Conservation (phyloP, 1,140 invertebrate genomes). For the Drosophila nigromelanica region DNA sequence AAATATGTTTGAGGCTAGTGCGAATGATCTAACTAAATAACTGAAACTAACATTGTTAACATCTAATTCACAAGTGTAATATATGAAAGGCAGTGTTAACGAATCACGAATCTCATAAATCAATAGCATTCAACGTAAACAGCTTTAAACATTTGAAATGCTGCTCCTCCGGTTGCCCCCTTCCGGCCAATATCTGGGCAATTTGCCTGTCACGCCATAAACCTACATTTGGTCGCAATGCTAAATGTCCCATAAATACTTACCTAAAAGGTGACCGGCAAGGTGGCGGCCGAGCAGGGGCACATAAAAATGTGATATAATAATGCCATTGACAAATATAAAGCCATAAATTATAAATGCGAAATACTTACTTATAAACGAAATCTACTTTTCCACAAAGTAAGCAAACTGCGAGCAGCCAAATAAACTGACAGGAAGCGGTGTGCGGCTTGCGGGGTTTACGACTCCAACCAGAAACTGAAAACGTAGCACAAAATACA, state of each 20-base stretch:
- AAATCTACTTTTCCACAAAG: slow-evolving; percentile 74
- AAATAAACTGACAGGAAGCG: slow-evolving; percentile 35
- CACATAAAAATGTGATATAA: slow-evolving; percentile 77
- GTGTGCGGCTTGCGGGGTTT: neutral
- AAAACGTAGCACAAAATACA: slow-evolving; percentile 71
- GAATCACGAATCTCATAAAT: no score
- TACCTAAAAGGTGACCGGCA: slow-evolving; percentile 40
- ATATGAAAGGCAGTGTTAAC: no score
- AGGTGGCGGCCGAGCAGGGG: no score
- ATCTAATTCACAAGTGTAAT: neutral
- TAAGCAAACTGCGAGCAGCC: slow-evolving; percentile 31
- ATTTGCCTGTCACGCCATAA: slow-evolving; percentile 68
- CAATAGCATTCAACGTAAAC: neutral
- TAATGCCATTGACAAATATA: slow-evolving; percentile 81
- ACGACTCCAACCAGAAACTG: slow-evolving; percentile 49
- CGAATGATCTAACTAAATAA: neutral
- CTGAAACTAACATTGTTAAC: neutral
- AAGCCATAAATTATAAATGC: slow-evolving; percentile 82
- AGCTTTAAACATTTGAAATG: neutral
- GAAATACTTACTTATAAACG: slow-evolving; percentile 80
- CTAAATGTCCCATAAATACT: slow-evolving; percentile 74
- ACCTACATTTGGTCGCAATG: slow-evolving; percentile 58
- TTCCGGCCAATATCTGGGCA: slow-evolving; percentile 24
- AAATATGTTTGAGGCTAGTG: neutral
- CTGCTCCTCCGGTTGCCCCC: no score